Conservation (phyloP, 1,140 invertebrate species). For the Apis laboriosa region DNA sequence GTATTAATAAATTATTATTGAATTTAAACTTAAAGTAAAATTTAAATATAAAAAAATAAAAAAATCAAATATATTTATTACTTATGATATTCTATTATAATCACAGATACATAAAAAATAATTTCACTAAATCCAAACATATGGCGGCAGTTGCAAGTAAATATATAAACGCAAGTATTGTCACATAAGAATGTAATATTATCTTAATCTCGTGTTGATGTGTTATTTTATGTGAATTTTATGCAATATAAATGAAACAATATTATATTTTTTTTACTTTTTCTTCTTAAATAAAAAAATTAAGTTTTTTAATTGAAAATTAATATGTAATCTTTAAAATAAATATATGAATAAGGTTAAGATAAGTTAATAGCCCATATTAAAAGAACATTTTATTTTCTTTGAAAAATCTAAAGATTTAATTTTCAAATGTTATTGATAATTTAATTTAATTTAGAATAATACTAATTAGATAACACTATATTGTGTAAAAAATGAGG, state of each 20-base stretch:
- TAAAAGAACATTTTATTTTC: background rate
- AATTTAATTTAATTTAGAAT: slow-evolving; percentile 5
- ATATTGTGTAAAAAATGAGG: slow-evolving; percentile 71
- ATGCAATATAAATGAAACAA: background rate
- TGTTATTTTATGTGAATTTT: background rate
- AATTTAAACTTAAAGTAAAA: background rate
- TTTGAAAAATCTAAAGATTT: background rate
- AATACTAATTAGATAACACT: background rate
- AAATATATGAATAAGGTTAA: slow-evolving; percentile 17
- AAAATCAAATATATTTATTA: background rate
- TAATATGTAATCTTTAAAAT: slow-evolving; percentile 11
- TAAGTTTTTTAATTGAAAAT: background rate
- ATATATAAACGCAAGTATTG: background rate
- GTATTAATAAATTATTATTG: background rate
- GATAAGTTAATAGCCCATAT: background rate
- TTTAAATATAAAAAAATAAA: background rate
- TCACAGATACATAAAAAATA: background rate
- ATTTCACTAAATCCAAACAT: background rate
- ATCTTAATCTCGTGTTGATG: background rate
- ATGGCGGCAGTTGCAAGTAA: background rate
- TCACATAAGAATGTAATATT: background rate
- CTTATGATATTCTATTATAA: background rate
- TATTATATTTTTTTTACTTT: background rate
- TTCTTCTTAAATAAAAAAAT: background rate
- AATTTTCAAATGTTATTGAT: background rate